Conservation (phyloP, 2,113 vertebrate species). For the Talpa occidentalis region DNA sequence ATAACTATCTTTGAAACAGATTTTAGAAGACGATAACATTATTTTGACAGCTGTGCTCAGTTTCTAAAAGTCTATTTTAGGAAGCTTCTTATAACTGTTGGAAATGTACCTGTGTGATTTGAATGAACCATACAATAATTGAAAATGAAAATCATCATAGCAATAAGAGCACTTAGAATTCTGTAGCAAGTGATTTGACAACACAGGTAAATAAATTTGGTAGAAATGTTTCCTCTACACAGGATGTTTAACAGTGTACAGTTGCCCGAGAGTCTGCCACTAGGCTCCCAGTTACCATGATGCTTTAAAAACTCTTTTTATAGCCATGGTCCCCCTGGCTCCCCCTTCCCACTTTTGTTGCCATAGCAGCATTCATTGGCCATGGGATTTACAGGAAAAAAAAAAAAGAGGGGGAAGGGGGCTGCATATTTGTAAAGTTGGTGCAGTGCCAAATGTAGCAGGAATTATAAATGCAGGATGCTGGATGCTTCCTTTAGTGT, state of each 20-base stretch:
- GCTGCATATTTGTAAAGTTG: slow-evolving; percentile 83
- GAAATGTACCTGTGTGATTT: slow-evolving; percentile 85
- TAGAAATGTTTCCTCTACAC: slow-evolving; percentile 44
- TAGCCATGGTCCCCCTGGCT: slow-evolving; percentile 66
- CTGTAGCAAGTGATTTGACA: slow-evolving; percentile 50
- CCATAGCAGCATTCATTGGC: slow-evolving; percentile 83
- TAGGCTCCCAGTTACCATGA: slow-evolving; percentile 70
- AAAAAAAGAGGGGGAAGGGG: background rate
- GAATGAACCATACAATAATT: slow-evolving; percentile 82
- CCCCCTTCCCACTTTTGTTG: slow-evolving; percentile 73
- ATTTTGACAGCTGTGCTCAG: slow-evolving; percentile 85
- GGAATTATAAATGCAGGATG: slow-evolving; percentile 85
- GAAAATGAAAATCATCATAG: slow-evolving; percentile 79
- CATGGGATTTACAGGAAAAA: slow-evolving; percentile 75
- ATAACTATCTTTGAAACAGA: slow-evolving; percentile 83
- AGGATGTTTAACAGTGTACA: slow-evolving; percentile 63
- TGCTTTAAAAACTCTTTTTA: slow-evolving; percentile 78
- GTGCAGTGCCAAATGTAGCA: slow-evolving; percentile 83
- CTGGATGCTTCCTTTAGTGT: slow-evolving; percentile 86
- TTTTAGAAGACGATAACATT: slow-evolving; percentile 83
- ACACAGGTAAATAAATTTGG: slow-evolving; percentile 55
- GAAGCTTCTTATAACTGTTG: slow-evolving; percentile 75
- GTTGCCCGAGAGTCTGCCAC: slow-evolving; percentile 61
- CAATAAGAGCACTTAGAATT: slow-evolving; percentile 79
- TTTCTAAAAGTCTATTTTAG: slow-evolving; percentile 84